These are phyloP conservation scores for Pogonomyrmex barbatus DNA, from an alignment of 1,140 invertebrate species.

Conservation along the genomic window DNA sequence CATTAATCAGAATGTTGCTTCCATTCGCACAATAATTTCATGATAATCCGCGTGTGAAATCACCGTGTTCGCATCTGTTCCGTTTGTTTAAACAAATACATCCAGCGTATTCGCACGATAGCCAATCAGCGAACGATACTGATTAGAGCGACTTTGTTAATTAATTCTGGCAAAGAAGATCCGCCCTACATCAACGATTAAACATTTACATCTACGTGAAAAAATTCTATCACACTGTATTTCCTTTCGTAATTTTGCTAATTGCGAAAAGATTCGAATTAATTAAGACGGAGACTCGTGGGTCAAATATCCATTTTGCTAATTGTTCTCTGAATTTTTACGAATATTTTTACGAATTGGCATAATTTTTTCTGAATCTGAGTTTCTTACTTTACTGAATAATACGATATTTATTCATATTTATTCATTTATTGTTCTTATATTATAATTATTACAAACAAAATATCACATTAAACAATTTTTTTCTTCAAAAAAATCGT, in stretches of 20 bases:
- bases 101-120: not conserved
- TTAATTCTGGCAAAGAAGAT: constrained; percentile 35
- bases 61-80: constrained; percentile 7
- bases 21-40: constrained; percentile 51
- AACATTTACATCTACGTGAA: not conserved
- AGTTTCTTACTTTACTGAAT: not conserved
- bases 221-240: not conserved
- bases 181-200: not conserved
- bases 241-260: constrained; percentile 19
- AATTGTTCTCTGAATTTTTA: constrained; percentile 24
- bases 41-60: constrained; percentile 54
- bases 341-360: constrained; percentile 8
- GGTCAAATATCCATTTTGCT: constrained; percentile 9
- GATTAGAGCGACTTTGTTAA: constrained; percentile 52
- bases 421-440: not conserved
- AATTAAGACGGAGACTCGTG: constrained; percentile 16
- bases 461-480: not conserved
- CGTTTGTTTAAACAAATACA: constrained; percentile 51
- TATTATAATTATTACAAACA: not conserved
- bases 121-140: constrained; percentile 20
- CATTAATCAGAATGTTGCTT: constrained; percentile 52
- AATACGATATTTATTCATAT: constrained; percentile 2
- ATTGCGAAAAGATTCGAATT: constrained; percentile 28
- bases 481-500: not conserved
- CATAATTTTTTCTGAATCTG: not conserved